A percentile compares a stretch with the other conserved stretches of the same genome.
These are phyloP conservation scores for Caerostris extrusa DNA, from an alignment of 1,140 invertebrate genomes.

Conservation along the genomic window DNA sequence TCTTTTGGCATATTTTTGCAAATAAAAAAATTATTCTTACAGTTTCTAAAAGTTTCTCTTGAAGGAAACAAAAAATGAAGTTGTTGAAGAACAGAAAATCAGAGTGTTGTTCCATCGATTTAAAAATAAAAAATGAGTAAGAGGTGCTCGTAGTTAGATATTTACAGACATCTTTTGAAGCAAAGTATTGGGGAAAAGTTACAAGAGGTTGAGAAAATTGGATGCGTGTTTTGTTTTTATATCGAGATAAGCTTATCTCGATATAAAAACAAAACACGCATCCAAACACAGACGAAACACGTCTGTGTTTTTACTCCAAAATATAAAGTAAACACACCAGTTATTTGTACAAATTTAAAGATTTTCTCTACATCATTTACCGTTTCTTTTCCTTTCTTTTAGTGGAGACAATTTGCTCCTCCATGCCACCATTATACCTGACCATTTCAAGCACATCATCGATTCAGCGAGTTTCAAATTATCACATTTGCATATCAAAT, in stretches of 20 bases:
- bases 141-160: not conserved
- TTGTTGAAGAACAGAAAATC: not conserved
- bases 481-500: too few relatives aligned
- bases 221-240: not conserved
- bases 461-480: too few relatives aligned
- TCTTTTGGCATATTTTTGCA: not conserved
- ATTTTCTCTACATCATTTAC: too few relatives aligned
- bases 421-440: too few relatives aligned
- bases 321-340: too few relatives aligned
- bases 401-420: too few relatives aligned
- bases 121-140: not conserved
- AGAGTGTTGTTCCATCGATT: not conserved
- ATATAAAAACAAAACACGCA: not conserved
- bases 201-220: not conserved
- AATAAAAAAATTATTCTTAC: too few relatives aligned
- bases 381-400: too few relatives aligned
- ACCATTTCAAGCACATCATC: too few relatives aligned
- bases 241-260: not conserved
- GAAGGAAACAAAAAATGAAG: constrained; percentile 5
- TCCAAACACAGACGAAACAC: too few relatives aligned
- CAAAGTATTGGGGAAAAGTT: constrained; percentile 25
- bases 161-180: not conserved
- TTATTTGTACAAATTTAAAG: too few relatives aligned
- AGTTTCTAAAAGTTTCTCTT: not conserved
- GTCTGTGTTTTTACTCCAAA: too few relatives aligned